Base-by-base conservation (phyloP, 2,113 vertebrate species). In the Alces alces region DNA sequence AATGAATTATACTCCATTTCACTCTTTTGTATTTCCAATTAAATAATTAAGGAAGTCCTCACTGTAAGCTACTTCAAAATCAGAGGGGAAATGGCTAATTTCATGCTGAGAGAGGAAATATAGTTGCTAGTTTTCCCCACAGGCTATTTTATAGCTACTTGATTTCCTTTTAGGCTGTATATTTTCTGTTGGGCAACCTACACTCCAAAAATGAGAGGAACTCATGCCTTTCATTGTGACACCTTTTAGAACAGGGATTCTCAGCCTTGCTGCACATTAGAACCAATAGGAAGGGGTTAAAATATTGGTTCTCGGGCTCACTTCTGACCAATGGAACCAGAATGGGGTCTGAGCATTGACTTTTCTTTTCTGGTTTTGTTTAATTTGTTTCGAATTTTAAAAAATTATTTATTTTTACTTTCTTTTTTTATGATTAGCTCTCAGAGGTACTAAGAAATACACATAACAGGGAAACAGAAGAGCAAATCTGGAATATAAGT, bases 41-140 rank as follows among this genome's bases (percentile, higher is more conserved):
- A 90, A 94, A 84, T 88, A 82, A 93, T 86, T 79, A 96, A 95
- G 86, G 86, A 97, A 97, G 52, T 90, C 54, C 50, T 94, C 9
- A 45, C 15, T 64, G 33, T 70, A 47, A 47, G n/a, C 86, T 76
- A 54, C 89, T 95, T 96, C 58, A 91, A 54, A 96, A 55, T 93
- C 86, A 96, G 57, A 73, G 64, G 19, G 89, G 86, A 93, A 91
- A 88, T 91, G 66, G 80, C 52, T 52, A 47, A 84, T 89, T 55
- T 33, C 30, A 61, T 57, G 58, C 93, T 64, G 93, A 84, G 43
- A 89, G 47, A 92, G 82, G 87, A 95, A 95, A 52, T 82, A 57
- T 19, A 87, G 61, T 70, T 30, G 94, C 61, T 83, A 55, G 19
- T 55, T 86, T 97, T 93, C 39, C 57, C 54, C 52, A 55, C 15